Evolutionary conservation across 2,888 invertebrate genomes (phyloP), one percentile per base, ranked within the genome.

Genomic region (Ichneumon xanthorius): DNA sequence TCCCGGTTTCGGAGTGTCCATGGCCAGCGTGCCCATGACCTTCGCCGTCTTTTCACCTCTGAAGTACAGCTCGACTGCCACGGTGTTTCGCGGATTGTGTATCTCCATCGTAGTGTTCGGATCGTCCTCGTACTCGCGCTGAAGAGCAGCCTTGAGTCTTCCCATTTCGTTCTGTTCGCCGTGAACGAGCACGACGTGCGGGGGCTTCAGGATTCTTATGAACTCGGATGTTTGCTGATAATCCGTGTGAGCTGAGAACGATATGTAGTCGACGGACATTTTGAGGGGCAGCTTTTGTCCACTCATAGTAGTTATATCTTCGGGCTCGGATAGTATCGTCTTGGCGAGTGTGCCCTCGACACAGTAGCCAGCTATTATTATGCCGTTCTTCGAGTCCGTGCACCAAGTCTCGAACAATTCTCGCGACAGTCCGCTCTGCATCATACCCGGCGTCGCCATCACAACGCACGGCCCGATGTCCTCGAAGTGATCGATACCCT

Each of bases 381-480:
- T 98, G 0, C 99, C 99, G 94, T 99, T 99, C 93, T 99, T 98
- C 11, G 98, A 95, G 94, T 99, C 99, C 0, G 99, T 98, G 94
- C 99, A 99, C 99, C 99, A 99, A 11, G 97, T 97, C 95, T 99
- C 99, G 95, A 99, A 99, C 67, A 99, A 95, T 93, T 99, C 99
- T 48, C 99, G 95, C 0, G 99, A 99, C 30, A 99, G 95, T 0
- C 99, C 99, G 90, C 98, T 99, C 95, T 99, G 99, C 98, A 99
- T 98, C 99, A 99, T 99, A 93, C 99, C 99, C 0, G 99, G 99
- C 0, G 98, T 98, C 1, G 99, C 99, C 97, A 99, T 98, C 37
- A 99, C 97, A n/a, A 99, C 99, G 92, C 99, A 99, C 0, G 99
- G 99, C 0, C 99, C 99, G 80, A 99, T 98, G 94, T 99, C 99